phyloP scores from a whole-genome alignment of 2,113 vertebrate species.

The Corythornis cristatus region DNA sequence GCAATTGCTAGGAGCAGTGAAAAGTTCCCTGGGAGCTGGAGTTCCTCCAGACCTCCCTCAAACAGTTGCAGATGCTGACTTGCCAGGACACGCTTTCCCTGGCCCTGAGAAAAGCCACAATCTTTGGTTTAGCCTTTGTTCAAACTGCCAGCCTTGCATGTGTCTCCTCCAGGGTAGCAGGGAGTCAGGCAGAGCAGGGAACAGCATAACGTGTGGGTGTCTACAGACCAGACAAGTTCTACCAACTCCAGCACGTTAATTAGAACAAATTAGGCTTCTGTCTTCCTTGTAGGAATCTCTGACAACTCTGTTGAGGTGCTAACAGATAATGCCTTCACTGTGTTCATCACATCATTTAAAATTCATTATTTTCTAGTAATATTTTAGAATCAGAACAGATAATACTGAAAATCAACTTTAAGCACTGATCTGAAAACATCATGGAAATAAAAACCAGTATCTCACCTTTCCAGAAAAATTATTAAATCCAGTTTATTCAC shows the following conservation, averaged over 20 bases:
- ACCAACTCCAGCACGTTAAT: fast-evolving
- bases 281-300: background rate
- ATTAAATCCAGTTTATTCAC: constrained; percentile 37
- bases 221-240: background rate
- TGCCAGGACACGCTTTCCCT: fast-evolving
- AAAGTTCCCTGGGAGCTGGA: fast-evolving
- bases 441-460: background rate
- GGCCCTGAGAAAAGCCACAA: background rate
- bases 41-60: fast-evolving
- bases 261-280: fast-evolving
- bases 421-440: background rate
- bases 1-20: background rate
- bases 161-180: fast-evolving
- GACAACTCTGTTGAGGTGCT: background rate
- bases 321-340: background rate
- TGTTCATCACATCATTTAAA: background rate
- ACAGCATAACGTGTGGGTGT: fast-evolving
- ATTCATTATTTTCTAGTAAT: background rate
- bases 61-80: fast-evolving
- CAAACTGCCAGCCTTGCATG: fast-evolving
- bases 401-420: background rate
- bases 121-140: background rate
- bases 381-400: background rate
- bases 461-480: constrained; percentile 10
- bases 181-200: background rate